phyloP scores from a whole-genome alignment of 1,140 invertebrate genomes.

The Branchinecta lindahli region DNA sequence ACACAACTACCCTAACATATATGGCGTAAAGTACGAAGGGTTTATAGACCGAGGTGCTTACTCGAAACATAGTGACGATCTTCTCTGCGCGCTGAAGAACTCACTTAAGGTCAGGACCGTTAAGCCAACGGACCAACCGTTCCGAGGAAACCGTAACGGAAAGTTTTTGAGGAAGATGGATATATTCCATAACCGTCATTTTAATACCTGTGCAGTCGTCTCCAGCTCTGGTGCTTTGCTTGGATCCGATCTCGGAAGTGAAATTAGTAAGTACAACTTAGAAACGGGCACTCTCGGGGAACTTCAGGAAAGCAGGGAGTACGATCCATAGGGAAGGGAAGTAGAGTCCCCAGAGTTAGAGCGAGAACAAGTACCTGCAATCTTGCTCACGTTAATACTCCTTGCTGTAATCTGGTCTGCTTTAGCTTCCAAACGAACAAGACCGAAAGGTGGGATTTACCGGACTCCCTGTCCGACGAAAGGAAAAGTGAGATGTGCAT shows the following conservation, averaged over 20 bases:
- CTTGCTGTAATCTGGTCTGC: no score
- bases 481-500: no score
- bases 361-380: no score
- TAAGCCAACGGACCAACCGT: neutral
- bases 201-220: neutral
- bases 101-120: neutral
- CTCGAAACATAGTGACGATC: neutral
- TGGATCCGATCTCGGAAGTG: neutral
- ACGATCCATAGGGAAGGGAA: no score
- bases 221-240: conserved; percentile 2
- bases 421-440: no score
- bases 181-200: neutral
- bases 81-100: neutral
- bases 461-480: no score
- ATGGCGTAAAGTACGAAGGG: neutral
- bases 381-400: no score
- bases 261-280: neutral
- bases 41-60: neutral
- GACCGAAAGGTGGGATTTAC: no score
- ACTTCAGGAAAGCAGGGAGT: no score
- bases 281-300: no score
- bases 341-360: no score
- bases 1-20: neutral
- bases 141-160: neutral
- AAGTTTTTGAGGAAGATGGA: neutral